Percentiles rank a stretch among this genome's conserved stretches.
These are phyloP conservation scores for Eulithis testata DNA, from an alignment of 2,888 invertebrate genomes.

Conservation along the genomic window DNA sequence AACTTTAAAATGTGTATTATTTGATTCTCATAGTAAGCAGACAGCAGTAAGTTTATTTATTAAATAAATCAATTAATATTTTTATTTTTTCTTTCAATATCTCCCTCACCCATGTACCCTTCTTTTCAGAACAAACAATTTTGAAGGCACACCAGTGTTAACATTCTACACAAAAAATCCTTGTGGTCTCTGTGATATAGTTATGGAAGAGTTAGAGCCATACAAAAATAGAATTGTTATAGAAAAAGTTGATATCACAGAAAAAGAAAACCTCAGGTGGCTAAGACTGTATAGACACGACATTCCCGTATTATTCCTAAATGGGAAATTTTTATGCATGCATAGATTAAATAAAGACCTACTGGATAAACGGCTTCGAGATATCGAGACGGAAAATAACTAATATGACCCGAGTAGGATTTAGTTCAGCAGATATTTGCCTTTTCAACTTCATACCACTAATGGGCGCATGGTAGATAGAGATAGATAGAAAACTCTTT, in stretches of 20 bases:
- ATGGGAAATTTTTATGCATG: slow-evolving; percentile 92
- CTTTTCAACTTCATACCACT: too few relatives aligned
- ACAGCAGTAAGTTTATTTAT: too few relatives aligned
- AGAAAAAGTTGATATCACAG: slow-evolving; percentile 90
- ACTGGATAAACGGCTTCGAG: slow-evolving; percentile 79
- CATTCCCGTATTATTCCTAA: slow-evolving; percentile 94
- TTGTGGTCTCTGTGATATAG: slow-evolving; percentile 92
- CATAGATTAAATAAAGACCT: slow-evolving; percentile 86
- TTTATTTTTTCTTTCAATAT: slow-evolving; percentile 45
- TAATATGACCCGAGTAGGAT: slow-evolving; percentile 1
- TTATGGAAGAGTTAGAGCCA: slow-evolving; percentile 87
- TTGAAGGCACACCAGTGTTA: slow-evolving; percentile 84
- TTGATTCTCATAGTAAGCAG: too few relatives aligned
- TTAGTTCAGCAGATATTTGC: too few relatives aligned
- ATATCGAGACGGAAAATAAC: slow-evolving; percentile 54
- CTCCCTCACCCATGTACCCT: slow-evolving; percentile 28
- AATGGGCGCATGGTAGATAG: too few relatives aligned
- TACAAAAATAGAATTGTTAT: slow-evolving; percentile 86
- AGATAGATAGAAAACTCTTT: too few relatives aligned
- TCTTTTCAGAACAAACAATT: slow-evolving; percentile 74
- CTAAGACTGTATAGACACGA: slow-evolving; percentile 90
- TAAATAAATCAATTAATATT: slow-evolving; percentile 52
- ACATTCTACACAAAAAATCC: slow-evolving; percentile 93
- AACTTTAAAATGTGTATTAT: too few relatives aligned
- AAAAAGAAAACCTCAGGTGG: slow-evolving; percentile 89